A percentile compares a stretch with the other conserved stretches of the same genome.
Conservation (phyloP, 1,140 invertebrate genomes). For the Parasteatoda tepidariorum region DNA sequence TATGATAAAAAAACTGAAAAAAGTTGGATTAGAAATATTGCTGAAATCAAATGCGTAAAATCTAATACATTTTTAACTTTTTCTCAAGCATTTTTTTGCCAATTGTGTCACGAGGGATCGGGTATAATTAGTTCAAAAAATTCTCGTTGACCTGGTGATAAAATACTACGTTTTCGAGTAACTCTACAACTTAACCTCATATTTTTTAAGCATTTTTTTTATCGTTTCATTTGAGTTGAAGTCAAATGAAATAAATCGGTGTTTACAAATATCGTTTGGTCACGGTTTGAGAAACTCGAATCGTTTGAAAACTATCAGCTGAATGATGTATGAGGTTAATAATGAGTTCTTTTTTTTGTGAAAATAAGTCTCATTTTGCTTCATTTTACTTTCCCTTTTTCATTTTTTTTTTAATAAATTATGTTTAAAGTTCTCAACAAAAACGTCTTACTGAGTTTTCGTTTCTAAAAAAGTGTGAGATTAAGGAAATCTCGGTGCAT, state of each 20-base stretch:
- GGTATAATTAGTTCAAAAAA: background rate
- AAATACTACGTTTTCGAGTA: background rate
- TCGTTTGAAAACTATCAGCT: slow-evolving; percentile 10
- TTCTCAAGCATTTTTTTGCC: too few species aligned
- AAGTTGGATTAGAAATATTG: too few species aligned
- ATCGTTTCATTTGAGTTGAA: background rate
- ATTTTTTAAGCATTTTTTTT: background rate
- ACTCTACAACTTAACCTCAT: background rate
- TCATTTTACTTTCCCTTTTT: background rate
- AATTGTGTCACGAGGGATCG: too few species aligned
- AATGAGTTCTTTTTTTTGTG: background rate
- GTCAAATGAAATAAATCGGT: background rate
- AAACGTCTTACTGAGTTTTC: background rate
- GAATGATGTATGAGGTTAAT: slow-evolving; percentile 14
- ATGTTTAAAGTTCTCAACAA: background rate
- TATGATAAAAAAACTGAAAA: too few species aligned
- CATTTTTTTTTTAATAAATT: background rate
- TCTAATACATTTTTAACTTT: too few species aligned
- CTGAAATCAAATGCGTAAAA: too few species aligned
- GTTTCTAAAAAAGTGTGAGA: too few species aligned
- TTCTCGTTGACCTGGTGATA: background rate
- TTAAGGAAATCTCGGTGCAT: too few species aligned
- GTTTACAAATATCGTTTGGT: background rate
- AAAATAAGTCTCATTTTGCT: background rate
- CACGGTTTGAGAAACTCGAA: background rate